Base-by-base conservation (phyloP, 2,888 invertebrate genomes). In the Drosophila falleni region DNA sequence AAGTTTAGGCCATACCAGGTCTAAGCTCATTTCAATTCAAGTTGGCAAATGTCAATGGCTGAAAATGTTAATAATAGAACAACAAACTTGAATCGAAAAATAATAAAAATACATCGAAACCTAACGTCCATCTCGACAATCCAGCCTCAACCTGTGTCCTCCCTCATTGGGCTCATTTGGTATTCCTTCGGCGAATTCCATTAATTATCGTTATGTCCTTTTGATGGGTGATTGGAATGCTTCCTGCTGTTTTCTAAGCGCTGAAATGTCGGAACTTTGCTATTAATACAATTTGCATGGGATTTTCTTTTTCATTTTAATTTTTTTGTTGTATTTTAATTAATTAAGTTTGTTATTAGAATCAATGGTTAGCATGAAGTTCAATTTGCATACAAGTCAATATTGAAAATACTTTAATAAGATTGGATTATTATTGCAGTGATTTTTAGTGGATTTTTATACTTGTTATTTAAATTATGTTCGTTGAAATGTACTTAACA, bases 151-250 rank as follows among this genome's bases (percentile, higher is more conserved):
- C 68, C 69, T 71, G 61, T 56, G 11, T 23, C 33, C n/a, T 16
- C 29, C 62, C 44, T 56, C 31, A 47, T 47, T 33, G 26, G 16
- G 16, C 90, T 91, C 91, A 91, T 92, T 91, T 88, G 74, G 89
- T 83, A 91, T 92, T 91, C 92, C 78, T 77, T 71, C 75, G 84
- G 86, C 91, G 91, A 91, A 87, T 91, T 90, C 91, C 92, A 91
- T 92, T 92, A 92, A 92, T 92, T 92, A 92, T 90, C 90, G 90
- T 91, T 92, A 92, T 90, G 91, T 89, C 87, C 86, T 86, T 89
- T 81, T 83, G 77, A 87, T 89, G 78, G 89, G 78, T 64, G 76
- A 78, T 73, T 69, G 68, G 61, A 71, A 71, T 74, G 62, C 23
- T 55, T 80, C 80, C 78, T 63, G 77, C 75, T 80, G 78, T 55